A percentile compares a stretch with the other conserved stretches of the same genome.
These are phyloP conservation scores for Aleadryas rufinucha DNA, from an alignment of 2,113 vertebrate species.

Conservation along the genomic window DNA sequence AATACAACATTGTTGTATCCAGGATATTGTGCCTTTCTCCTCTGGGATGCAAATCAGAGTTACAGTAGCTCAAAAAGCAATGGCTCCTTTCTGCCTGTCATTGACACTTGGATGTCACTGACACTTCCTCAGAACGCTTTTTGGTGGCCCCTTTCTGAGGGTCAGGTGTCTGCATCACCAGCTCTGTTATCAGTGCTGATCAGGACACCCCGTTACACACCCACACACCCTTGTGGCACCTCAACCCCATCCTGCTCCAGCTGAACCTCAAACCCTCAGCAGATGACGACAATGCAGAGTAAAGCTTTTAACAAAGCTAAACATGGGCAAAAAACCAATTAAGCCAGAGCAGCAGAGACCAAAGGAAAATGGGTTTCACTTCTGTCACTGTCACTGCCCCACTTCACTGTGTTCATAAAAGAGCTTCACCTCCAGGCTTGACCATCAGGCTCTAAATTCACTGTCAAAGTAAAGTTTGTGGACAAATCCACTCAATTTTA, in stretches of 20 bases:
- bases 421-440: neutral
- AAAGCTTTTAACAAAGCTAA: neutral
- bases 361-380: neutral
- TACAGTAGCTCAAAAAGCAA: neutral
- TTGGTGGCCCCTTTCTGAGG: neutral
- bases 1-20: neutral
- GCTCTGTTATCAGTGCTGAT: neutral
- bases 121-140: neutral
- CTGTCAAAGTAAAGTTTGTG: neutral
- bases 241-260: neutral
- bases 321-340: neutral
- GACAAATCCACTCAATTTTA: neutral
- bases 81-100: rapidly evolving
- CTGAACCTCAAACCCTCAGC: neutral
- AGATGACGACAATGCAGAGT: rapidly evolving
- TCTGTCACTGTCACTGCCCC: neutral
- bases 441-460: neutral
- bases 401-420: neutral
- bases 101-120: neutral
- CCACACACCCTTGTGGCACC: neutral
- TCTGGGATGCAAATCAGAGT: neutral
- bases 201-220: neutral
- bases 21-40: neutral
- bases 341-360: neutral
- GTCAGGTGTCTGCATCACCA: rapidly evolving